These are phyloP conservation scores for Australoheros scitulus DNA, from an alignment of 2,113 vertebrate genomes.

Conservation along the genomic window DNA sequence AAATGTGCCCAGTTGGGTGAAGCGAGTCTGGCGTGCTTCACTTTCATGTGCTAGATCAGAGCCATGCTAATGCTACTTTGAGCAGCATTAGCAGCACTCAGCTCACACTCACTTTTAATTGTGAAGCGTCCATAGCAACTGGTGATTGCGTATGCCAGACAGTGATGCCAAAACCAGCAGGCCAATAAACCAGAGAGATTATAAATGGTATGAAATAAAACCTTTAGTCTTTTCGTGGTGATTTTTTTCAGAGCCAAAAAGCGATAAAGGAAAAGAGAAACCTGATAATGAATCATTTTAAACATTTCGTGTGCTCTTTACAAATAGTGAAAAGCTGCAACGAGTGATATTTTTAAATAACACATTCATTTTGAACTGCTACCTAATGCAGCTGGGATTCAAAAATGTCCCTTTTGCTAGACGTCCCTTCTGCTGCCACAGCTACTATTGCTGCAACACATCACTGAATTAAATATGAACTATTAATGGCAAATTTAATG, in stretches of 20 bases:
- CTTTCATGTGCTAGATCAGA: constrained; percentile 73
- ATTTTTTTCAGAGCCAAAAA: constrained; percentile 22
- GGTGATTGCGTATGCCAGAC: constrained; percentile 16
- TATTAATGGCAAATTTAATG: background rate
- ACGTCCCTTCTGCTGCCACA: background rate
- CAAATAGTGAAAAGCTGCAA: background rate
- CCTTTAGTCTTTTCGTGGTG: background rate
- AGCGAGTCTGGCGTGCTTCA: constrained; percentile 44
- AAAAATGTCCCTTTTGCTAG: background rate
- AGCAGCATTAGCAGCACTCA: constrained; percentile 47
- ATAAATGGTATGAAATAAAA: background rate
- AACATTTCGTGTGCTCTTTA: background rate
- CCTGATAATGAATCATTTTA: background rate
- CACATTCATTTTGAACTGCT: background rate
- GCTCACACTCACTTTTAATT: constrained; percentile 36
- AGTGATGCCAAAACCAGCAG: constrained; percentile 36
- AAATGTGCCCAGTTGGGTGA: constrained; percentile 58
- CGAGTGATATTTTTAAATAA: background rate
- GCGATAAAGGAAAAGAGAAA: background rate
- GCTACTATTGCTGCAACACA: background rate
- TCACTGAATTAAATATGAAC: background rate
- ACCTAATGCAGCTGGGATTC: background rate
- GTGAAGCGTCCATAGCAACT: constrained; percentile 50
- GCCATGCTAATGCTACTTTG: constrained; percentile 70
- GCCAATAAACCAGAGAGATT: constrained; percentile 20